Base-by-base conservation (phyloP, 1,140 invertebrate genomes). In the Cotesia glomerata region DNA sequence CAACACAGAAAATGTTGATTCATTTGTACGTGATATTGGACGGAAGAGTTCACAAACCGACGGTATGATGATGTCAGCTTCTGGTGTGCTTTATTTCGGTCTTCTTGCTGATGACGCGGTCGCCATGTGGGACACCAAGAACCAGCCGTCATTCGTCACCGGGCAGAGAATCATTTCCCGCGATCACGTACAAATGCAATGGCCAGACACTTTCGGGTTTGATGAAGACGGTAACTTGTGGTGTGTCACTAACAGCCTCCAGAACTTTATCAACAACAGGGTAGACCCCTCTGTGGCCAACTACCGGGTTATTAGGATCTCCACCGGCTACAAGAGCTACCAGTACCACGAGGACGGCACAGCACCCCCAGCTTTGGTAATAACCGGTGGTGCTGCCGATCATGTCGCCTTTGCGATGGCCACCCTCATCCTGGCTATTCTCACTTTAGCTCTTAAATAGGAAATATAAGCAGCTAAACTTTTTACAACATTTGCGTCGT, bases 201-300 rank as follows among this genome's bases (percentile, higher is more conserved):
- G 92, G 92, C 89, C 92, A 0, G 90, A 92, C 74, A 89, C 89
- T n/a, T 93, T 94, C 77, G 89, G 89, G 4, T 91, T 93, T 75
- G 92, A 93, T 78, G 86, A 89, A 52, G 80, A 87, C 32, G 92
- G 91, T 7, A 88, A 89, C 73, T 78, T 93, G 0, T 93, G 90
- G 81, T 89, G 91, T 5, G 87, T 92, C 3, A 87, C 91, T 1
- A 93, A 93, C 79, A 84, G 88, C n/a, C 76, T 93, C 34, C 90
- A 90, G 73, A 91, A 91, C 74, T 91, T 90, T 71, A 79, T 91
- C 7, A 88, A 88, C 51, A 88, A 88, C 66, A 85, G 85, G 34
- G 86, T 91, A 8, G 88, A 89, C 63, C 72, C 82, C 2, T 83
- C 82, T 13, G 82, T 88, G 54, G 85, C 89, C 2, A 92, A 92